Conservation (phyloP, 1,140 invertebrate genomes). For the Yoshiicerus persimilis region DNA sequence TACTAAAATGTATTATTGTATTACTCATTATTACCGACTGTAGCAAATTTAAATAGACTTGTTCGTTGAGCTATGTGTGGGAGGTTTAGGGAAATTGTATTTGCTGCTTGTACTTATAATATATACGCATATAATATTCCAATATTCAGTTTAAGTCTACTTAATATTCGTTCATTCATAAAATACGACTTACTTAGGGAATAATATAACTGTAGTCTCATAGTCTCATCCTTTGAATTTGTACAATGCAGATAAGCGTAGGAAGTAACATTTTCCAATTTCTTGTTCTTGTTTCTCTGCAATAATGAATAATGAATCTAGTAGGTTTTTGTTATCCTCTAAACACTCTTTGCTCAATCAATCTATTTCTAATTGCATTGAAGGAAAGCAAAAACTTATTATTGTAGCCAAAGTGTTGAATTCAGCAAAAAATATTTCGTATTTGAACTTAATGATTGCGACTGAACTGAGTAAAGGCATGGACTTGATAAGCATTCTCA, state of each 20-base stretch:
- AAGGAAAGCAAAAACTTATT: neutral
- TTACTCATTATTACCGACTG: neutral
- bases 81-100: too few relatives aligned
- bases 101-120: too few relatives aligned
- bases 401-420: neutral
- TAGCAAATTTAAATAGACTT: neutral
- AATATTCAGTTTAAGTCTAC: too few relatives aligned
- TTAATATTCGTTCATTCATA: too few relatives aligned
- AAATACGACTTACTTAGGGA: too few relatives aligned
- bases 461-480: neutral
- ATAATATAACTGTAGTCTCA: too few relatives aligned
- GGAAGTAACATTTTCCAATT: neutral
- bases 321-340: neutral
- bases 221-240: too few relatives aligned
- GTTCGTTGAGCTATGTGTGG: too few relatives aligned
- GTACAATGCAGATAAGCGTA: too few relatives aligned
- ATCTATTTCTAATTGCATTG: neutral
- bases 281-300: neutral
- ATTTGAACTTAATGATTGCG: neutral
- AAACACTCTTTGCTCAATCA: neutral
- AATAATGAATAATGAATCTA: neutral
- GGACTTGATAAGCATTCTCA: neutral
- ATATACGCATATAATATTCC: too few relatives aligned
- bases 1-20: neutral
- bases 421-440: neutral